Conservation (phyloP, 1,140 invertebrate species). For the Cyclina sinensis region DNA sequence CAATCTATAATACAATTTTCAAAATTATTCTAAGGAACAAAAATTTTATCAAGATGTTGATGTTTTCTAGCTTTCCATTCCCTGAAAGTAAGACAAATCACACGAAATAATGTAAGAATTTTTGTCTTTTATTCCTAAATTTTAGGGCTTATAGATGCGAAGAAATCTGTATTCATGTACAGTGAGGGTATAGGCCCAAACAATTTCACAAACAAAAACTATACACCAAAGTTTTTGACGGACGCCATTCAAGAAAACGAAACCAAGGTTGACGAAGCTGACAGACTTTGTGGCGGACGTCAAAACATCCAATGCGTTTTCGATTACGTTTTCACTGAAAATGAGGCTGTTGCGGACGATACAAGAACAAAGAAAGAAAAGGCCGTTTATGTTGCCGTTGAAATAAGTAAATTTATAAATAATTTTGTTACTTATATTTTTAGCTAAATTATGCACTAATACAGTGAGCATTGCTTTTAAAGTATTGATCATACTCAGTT, state of each 20-base stretch:
- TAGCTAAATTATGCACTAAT: too few relatives aligned
- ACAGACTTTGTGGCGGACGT: background rate
- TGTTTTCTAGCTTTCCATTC: too few relatives aligned
- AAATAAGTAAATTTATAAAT: conserved; percentile 24
- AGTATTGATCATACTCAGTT: too few relatives aligned
- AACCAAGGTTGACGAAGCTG: background rate
- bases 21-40: too few relatives aligned
- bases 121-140: too few relatives aligned
- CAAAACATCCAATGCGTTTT: conserved; percentile 27
- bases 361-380: background rate
- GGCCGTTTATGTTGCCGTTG: background rate
- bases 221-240: conserved; percentile 18
- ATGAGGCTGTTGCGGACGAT: conserved; percentile 13
- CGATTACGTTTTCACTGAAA: conserved; percentile 28
- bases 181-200: background rate
- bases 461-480: too few relatives aligned
- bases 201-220: background rate
- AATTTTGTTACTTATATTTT: too few relatives aligned
- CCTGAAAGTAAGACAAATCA: too few relatives aligned
- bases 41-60: too few relatives aligned
- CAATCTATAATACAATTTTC: too few relatives aligned
- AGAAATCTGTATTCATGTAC: background rate
- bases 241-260: background rate
- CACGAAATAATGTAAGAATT: too few relatives aligned
- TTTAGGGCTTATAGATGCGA: conserved; percentile 1